Evolutionary conservation across 1,140 invertebrate species (phyloP), one percentile per base, ranked within the genome.

Genomic region (Hormaphis cornu): DNA sequence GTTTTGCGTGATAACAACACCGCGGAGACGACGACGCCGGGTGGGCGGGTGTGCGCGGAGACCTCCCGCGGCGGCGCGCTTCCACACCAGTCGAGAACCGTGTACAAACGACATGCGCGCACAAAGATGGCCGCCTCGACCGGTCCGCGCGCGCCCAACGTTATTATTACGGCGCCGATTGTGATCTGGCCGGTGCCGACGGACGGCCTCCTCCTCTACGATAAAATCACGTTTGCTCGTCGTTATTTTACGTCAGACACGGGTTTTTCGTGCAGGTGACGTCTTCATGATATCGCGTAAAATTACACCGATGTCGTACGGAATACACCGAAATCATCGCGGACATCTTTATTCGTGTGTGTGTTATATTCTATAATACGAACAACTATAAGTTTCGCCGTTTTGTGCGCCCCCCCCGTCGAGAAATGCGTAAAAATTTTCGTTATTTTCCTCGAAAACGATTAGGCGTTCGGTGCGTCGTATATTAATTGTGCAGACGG

Each of bases 81-180:
- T 18, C 26, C 18, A 44, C 42, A 48, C 59, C 59, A 70, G 69
- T 58, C 46, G 44, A 58, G 59, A 52, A 58, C 37, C 53, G 30
- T 37, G 37, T 56, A 24, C 37, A 44, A 35, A 44, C 33, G 54
- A 33, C 52, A 33, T 70, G 50, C 54, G 53, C 40, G 28, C 46
- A 37, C 37, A 48, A 50, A 70, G 40, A 70, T 58, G 53, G 53
- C 69, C 53, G 56, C 46, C 24, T 22, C 69, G 20, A 18, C 50
- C 14, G 33, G n/a, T n/a, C 20, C 58, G 7, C 35, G 35, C 4
- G n/a, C 46, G 16, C 40, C 16, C 20, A 46, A 28, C 53, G 37
- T 28, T 52, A 37, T n/a, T n/a, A n/a, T 20, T 30, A 20, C 40
- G 33, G 8, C 10, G 18, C 59, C 28, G 59, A 63, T 63, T 33